phyloP scores from a whole-genome alignment of 2,888 invertebrate genomes.

The Trissonchulus sp. region DNA sequence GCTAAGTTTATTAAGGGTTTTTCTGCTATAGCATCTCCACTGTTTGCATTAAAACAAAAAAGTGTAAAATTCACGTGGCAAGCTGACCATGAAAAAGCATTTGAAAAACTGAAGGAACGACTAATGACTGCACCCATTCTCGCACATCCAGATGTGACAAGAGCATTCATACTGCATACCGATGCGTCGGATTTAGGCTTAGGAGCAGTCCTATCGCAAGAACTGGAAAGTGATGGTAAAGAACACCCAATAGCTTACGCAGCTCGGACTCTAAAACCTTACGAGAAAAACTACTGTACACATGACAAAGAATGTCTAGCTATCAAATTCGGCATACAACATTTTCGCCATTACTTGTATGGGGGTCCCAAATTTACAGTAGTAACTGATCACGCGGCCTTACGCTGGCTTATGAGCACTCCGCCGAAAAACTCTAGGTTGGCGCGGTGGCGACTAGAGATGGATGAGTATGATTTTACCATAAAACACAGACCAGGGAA shows the following conservation, averaged over 20 bases:
- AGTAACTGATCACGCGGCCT: too few relatives aligned
- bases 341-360: conserved; percentile 27
- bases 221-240: conserved; percentile 31
- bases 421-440: too few relatives aligned
- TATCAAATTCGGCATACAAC: conserved; percentile 36
- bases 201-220: conserved; percentile 41
- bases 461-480: too few relatives aligned
- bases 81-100: conserved; percentile 29
- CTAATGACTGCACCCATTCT: conserved; percentile 36
- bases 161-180: conserved; percentile 36
- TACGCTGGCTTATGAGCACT: too few relatives aligned
- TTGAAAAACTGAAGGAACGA: conserved; percentile 30
- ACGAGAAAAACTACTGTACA: conserved; percentile 38
- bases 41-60: conserved; percentile 38
- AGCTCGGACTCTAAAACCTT: conserved; percentile 36
- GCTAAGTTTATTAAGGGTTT: conserved; percentile 34
- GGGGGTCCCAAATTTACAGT: conserved; percentile 24
- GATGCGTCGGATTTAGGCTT: conserved; percentile 42
- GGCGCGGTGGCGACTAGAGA: too few relatives aligned
- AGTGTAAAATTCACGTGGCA: conserved; percentile 36
- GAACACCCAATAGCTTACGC: conserved; percentile 41
- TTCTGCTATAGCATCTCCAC: conserved; percentile 34
- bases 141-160: conserved; percentile 35
- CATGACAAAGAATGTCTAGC: conserved; percentile 41
- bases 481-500: conserved; percentile 48